Base-by-base conservation (phyloP, 2,888 invertebrate species). In the Ligdia adustata region DNA sequence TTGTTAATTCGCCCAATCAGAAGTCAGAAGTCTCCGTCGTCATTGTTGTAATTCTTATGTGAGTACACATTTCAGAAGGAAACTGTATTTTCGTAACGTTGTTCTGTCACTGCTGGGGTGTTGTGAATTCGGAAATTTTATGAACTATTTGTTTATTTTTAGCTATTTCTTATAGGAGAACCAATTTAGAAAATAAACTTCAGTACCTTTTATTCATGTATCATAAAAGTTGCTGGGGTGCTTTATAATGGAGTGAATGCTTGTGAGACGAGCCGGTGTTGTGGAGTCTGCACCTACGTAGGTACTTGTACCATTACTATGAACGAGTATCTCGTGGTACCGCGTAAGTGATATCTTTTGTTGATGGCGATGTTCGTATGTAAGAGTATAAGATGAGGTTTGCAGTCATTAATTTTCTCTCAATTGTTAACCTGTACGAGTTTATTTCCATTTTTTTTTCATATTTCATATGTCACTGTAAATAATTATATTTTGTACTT, bases 401-500 rank as follows among this genome's bases (percentile, higher is more conserved):
- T 46, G 26, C 38, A 34, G 55, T 49, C 59, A 57, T 60, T 55
- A 58, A 49, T 57, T 53, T 37, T 57, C 35, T 52, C 28, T 53
- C 50, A 60, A 62, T 48, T 61, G 44, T 64, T 67, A 62, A n/a
- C n/a, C n/a, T n/a, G n/a, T n/a, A 62, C 32, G 9, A 48, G 54
- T 71, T 78, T 71, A 78, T 82, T 84, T 82, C 82, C 79, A 72
- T 72, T 75, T 69, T 50, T 68, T 64, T 65, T 73, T 59, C 49
- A 60, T 75, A 60, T 6, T 71, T 78, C 74, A 81, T 74, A 79
- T 75, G 66, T 70, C 72, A 63, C 68, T 81, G 82, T 82, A 82
- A 82, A 83, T 82, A 33, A 81, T 66, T 64, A 55, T 77, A 75
- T 82, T 79, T 79, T 82, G 82, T 84, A 83, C 85, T 84, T 82